These are phyloP conservation scores for Cheilosia vulpina DNA, from an alignment of 2,888 invertebrate genomes.

Conservation along the genomic window DNA sequence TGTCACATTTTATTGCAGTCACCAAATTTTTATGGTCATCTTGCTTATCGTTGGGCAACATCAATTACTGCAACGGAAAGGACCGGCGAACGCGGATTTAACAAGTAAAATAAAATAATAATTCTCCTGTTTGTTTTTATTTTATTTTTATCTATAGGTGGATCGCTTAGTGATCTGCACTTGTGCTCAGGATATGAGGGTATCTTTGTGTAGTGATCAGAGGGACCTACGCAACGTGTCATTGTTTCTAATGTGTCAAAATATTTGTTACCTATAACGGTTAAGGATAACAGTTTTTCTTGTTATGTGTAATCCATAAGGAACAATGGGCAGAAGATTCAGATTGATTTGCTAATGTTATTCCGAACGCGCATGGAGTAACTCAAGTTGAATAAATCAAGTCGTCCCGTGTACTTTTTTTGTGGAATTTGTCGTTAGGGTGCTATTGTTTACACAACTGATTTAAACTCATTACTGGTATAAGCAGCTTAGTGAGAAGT, in stretches of 20 bases:
- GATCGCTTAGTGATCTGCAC: conserved; percentile 54
- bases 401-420: background rate
- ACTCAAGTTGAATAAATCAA: conserved; percentile 51
- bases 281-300: conserved; percentile 42
- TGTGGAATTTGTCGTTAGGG: conserved; percentile 26
- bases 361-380: conserved; percentile 27
- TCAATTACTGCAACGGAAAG: conserved; percentile 71
- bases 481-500: conserved; percentile 40
- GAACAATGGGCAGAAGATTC: conserved; percentile 21
- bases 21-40: conserved; percentile 74
- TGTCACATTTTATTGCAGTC: conserved; percentile 75
- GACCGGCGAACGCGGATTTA: conserved; percentile 54
- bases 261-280: conserved; percentile 62
- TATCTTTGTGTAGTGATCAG: conserved; percentile 19
- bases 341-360: conserved; percentile 31
- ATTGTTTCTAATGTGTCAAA: conserved; percentile 65
- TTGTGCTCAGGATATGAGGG: conserved; percentile 59
- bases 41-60: conserved; percentile 63
- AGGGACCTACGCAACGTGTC: conserved; percentile 38
- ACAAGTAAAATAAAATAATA: conserved; percentile 72
- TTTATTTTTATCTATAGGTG: conserved; percentile 38
- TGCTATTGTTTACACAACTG: conserved; percentile 54
- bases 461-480: conserved; percentile 50
- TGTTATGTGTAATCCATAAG: conserved; percentile 4
- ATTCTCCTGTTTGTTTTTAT: conserved; percentile 56